phyloP scores from a whole-genome alignment of 2,888 invertebrate species.

The Meteorus colon region DNA sequence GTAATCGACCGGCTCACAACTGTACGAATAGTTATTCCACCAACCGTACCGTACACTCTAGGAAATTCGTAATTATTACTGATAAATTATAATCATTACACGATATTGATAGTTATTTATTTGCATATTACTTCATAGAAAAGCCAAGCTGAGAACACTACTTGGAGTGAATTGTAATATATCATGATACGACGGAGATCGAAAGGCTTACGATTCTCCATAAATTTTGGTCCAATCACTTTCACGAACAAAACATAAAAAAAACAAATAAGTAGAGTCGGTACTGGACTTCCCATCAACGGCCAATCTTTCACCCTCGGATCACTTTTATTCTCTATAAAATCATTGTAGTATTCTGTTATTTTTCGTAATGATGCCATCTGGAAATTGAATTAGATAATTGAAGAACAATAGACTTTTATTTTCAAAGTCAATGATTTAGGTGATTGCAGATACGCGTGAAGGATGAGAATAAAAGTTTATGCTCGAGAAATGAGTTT shows the following conservation, averaged over 20 bases:
- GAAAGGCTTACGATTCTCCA: slow-evolving; percentile 90
- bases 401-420: too few species aligned
- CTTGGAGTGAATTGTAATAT: slow-evolving; percentile 90
- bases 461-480: too few species aligned
- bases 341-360: slow-evolving; percentile 35
- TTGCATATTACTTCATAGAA: slow-evolving; percentile 33
- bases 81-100: not conserved
- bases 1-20: slow-evolving; percentile 89
- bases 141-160: slow-evolving; percentile 77
- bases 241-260: slow-evolving; percentile 77
- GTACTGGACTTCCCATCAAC: slow-evolving; percentile 87
- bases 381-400: not conserved
- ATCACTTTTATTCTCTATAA: slow-evolving; percentile 91
- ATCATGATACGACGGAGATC: slow-evolving; percentile 84
- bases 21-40: slow-evolving; percentile 80
- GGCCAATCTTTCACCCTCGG: slow-evolving; percentile 86
- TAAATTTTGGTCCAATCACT: slow-evolving; percentile 85
- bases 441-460: too few species aligned
- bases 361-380: not conserved
- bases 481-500: too few species aligned
- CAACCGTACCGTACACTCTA: slow-evolving; percentile 51
- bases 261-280: slow-evolving; percentile 79
- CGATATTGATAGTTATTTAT: not conserved
- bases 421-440: too few species aligned
- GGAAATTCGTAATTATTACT: not conserved